Conservation (phyloP, 2,797 vertebrate species). For the Ctenochaetus hawaiiensis region DNA sequence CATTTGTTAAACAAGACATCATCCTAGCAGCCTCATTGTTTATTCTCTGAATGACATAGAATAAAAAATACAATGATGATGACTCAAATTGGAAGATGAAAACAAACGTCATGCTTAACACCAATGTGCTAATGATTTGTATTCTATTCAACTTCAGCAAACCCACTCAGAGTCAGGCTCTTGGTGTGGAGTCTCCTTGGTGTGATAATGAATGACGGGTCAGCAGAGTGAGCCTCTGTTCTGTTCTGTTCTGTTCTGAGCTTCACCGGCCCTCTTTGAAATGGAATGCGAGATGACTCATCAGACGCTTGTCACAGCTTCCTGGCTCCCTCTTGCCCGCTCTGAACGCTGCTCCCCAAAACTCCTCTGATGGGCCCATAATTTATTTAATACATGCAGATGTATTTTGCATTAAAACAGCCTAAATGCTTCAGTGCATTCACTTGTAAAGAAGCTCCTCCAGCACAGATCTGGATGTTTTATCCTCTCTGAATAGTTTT, state of each 20-base stretch:
- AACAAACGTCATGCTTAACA: neutral
- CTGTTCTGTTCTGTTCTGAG: too few species aligned
- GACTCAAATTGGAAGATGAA: neutral
- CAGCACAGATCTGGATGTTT: constrained; percentile 46
- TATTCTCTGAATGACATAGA: neutral
- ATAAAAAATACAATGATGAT: constrained; percentile 7
- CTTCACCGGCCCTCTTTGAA: constrained; percentile 31
- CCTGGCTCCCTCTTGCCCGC: constrained; percentile 45
- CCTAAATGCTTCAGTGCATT: constrained; percentile 43
- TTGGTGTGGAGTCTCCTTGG: constrained; percentile 25
- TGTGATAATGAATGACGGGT: constrained; percentile 34
- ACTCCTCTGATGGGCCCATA: constrained; percentile 47
- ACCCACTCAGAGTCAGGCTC: constrained; percentile 20
- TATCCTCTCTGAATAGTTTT: constrained; percentile 39
- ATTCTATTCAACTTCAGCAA: constrained; percentile 1
- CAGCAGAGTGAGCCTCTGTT: constrained; percentile 19
- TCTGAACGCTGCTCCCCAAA: constrained; percentile 38
- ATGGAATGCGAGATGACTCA: constrained; percentile 55
- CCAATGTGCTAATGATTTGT: constrained; percentile 23
- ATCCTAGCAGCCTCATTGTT: constrained; percentile 9
- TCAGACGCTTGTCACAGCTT: constrained; percentile 56
- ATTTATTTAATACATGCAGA: constrained; percentile 67
- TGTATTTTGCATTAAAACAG: constrained; percentile 63
- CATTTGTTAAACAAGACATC: constrained; percentile 18
- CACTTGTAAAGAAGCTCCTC: constrained; percentile 24